Base-by-base conservation (phyloP, 1,140 invertebrate species). In the Pseudomyrmex dendroicus region DNA sequence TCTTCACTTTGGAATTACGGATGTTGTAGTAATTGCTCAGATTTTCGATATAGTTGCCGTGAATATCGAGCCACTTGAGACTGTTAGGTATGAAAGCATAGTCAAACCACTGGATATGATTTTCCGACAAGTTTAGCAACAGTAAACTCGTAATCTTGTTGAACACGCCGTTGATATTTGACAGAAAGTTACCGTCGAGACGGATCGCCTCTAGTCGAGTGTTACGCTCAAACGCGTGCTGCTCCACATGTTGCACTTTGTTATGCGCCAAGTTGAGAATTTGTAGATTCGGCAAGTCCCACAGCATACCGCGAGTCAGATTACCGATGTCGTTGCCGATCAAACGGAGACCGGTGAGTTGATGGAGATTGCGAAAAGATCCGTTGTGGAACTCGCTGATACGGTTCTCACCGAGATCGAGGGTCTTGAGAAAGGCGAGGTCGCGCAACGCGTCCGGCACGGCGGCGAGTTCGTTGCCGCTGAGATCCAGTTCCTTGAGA, bases 31-130 rank as follows among this genome's bases (percentile, higher is more conserved):
- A 98, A 92, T 98, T 98, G 9, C 96, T 97, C 67, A 98, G 94
- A 52, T 96, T 96, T 93, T 97, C 97, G 90, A 98, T 97, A 87
- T 96, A 97, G 92, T 98, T 98, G 56, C 97, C 96, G 91, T 98
- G 97, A 87, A 98, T 96, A 91, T 98, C 98, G 89, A 98, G 94
- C 97, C 97, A 98, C 93, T 98, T 98, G 62, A 98, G 94, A 92
- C 97, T 98, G 62, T 95, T 96, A 10, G 98, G 98, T 83, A 98
- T 96, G 92, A 98, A 97, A 15, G 97, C 97, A 92, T 98, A 98
- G 92, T 98, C 98, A 91, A 98, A 98, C 97, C 97, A 98, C 62
- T 97, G 96, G 90, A 98, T 94, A 95, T 98, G 97, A 95, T 98
- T 98, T 93, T 98, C 97, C 1, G 97, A 98, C n/a, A 98, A 95